Base-by-base conservation (phyloP, 2,797 vertebrate genomes). In the Eleutherodactylus coqui region DNA sequence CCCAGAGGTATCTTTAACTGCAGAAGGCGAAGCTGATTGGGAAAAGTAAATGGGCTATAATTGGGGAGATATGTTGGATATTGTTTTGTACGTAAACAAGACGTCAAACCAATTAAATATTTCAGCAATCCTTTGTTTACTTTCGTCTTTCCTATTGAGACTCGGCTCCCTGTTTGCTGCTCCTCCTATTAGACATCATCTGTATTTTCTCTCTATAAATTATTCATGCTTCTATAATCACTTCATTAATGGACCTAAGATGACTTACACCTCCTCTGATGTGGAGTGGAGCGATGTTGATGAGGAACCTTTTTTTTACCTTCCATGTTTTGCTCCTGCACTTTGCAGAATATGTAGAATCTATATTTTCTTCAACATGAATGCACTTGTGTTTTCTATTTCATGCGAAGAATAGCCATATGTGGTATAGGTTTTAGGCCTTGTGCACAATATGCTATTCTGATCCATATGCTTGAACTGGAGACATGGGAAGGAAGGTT, bases 141-240 rank as follows among this genome's bases (percentile, higher is more conserved):
- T 51, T 75, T 29, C 67, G 11, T 34, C 43, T 83, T 75, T 51
- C 19, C 75, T 60, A 64, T 82, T 53, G 17, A 67, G 58, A 51
- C 38, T 79, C 70, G n/a, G 43, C 24, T n/a, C 77, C 47, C 36
- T 58, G 47, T 79, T 85, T 85, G 34, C 47, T 55, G 62, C 32
- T 17, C 47, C 75, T 72, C 60, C 77, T 77, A 72, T 78, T 86
- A 82, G 75, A 45, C 45, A n/a, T 43, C 43, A 62, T 87, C 60
- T 79, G 36, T 87, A 69, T 84, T 87, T 64, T n/a, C 34, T 75
- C 75, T 21, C 16, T 47, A 75, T 84, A 64, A 84, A 87, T 80
- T 51, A 87, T 87, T 79, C 60, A 87, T 84, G 32, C 32, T 24
- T 72, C 19, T 38, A 75, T 86, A 67, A 75, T 82, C 43, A 76